A percentile compares a stretch with the other conserved stretches of the same genome.
phyloP scores from a whole-genome alignment of 2,113 vertebrate genomes.

The Nothoprocta perdicaria region DNA sequence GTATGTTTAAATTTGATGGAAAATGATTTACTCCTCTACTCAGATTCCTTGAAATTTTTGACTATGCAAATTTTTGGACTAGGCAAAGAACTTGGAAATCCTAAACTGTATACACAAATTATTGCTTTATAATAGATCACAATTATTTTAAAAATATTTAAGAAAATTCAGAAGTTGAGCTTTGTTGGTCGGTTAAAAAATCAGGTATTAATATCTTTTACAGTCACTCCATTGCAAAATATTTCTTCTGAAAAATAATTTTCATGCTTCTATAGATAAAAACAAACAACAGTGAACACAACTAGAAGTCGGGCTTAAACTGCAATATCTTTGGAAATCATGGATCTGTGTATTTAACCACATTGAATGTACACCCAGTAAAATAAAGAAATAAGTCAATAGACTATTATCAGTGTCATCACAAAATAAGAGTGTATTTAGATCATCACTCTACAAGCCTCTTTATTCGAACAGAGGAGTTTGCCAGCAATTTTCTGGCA shows the following conservation, averaged over 20 bases:
- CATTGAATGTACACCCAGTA: background rate
- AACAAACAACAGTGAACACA: background rate
- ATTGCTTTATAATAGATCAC: fast-evolving
- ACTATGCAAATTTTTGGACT: background rate
- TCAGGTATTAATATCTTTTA: background rate
- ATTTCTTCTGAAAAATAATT: background rate
- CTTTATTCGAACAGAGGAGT: background rate
- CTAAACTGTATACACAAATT: background rate
- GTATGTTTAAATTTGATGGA: background rate
- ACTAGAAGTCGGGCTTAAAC: background rate
- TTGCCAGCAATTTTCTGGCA: background rate
- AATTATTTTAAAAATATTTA: background rate
- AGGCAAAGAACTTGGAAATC: background rate
- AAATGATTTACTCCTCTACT: background rate
- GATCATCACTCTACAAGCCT: background rate
- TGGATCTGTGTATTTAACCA: background rate
- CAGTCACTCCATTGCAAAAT: background rate
- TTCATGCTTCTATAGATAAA: background rate
- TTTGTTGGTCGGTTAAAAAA: background rate
- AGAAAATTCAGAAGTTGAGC: background rate
- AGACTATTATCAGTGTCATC: background rate
- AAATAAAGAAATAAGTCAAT: background rate
- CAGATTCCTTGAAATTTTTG: background rate
- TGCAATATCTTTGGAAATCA: background rate
- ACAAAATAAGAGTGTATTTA: background rate